Base-by-base conservation (phyloP, 2,888 invertebrate genomes). In the Itoplectis maculator region DNA sequence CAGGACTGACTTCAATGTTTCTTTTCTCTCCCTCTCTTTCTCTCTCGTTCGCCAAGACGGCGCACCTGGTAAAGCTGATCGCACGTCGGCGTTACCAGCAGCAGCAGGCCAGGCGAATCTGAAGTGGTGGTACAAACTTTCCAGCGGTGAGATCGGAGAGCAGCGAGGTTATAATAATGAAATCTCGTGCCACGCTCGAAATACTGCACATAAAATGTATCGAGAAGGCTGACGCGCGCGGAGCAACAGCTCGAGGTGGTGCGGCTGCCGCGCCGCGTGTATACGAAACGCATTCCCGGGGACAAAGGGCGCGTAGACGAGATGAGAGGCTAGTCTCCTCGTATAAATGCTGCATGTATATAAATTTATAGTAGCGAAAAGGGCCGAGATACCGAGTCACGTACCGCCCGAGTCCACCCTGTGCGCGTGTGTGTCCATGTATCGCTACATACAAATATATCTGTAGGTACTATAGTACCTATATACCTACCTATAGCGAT, bases 401-500 rank as follows among this genome's bases (percentile, higher is more conserved):
- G 23, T 56, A 18, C 15, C 15, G 13, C 9, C 20, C 20, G 63
- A 42, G 20, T 63, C 42, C 11, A 20, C 20, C 11, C 61, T 45
- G 5, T 6, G 8, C 20, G 2, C 29, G 5, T 29, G 29, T 29
- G 47, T 49, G 40, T 40, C 9, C 59, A 59, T 18, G 29, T 72
- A 56, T n/a, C n/a, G n/a, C n/a, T 56, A 20, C 2, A 15, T 72
- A 35, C 8, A 2, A 72, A 54, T 73, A 42, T 23, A n/a, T 18
- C 29, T 74, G 13, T 59, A 56, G 40, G 15, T 66, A 40, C n/a
- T 79, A 82, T 84, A 84, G n/a, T n/a, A n/a, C n/a, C n/a, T 85
- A 84, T 81, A 73, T 73, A 77, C 78, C 72, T 80, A 81, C 79
- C n/a, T n/a, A n/a, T n/a, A n/a, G n/a, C n/a, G n/a, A n/a, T n/a